phyloP scores from a whole-genome alignment of 2,797 vertebrate genomes.

The Anabas testudineus region DNA sequence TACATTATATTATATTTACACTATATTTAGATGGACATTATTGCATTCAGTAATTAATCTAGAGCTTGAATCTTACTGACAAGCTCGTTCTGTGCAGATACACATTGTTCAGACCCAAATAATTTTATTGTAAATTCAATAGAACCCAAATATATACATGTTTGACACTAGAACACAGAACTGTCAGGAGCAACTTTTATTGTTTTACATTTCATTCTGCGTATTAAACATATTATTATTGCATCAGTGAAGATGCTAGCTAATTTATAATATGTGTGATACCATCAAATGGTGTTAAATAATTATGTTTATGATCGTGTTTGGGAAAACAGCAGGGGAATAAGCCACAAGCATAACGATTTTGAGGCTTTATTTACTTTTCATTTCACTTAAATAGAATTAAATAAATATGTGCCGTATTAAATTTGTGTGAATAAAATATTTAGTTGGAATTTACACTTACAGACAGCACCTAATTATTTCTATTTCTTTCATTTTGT shows the following conservation, averaged over 20 bases:
- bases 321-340: neutral
- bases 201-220: too few relatives aligned
- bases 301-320: too few relatives aligned
- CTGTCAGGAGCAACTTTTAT: too few relatives aligned
- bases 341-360: neutral
- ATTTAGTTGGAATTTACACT: slow-evolving; percentile 23
- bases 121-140: too few relatives aligned
- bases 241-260: neutral
- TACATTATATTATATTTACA: too few relatives aligned
- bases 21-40: neutral
- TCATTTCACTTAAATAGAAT: slow-evolving; percentile 5
- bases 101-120: neutral
- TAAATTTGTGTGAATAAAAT: slow-evolving; percentile 11
- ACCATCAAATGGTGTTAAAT: neutral
- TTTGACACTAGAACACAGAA: too few relatives aligned
- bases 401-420: slow-evolving; percentile 26
- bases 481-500: slow-evolving; percentile 33
- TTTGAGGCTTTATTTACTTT: neutral
- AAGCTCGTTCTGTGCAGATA: neutral
- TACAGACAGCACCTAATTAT: slow-evolving; percentile 1
- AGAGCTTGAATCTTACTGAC: neutral
- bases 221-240: too few relatives aligned
- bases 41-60: neutral
- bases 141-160: too few relatives aligned
- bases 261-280: neutral